Evolutionary conservation across 2,113 vertebrate genomes (phyloP), one percentile per base, ranked within the genome.

Genomic region (Toxotes chatareus): DNA sequence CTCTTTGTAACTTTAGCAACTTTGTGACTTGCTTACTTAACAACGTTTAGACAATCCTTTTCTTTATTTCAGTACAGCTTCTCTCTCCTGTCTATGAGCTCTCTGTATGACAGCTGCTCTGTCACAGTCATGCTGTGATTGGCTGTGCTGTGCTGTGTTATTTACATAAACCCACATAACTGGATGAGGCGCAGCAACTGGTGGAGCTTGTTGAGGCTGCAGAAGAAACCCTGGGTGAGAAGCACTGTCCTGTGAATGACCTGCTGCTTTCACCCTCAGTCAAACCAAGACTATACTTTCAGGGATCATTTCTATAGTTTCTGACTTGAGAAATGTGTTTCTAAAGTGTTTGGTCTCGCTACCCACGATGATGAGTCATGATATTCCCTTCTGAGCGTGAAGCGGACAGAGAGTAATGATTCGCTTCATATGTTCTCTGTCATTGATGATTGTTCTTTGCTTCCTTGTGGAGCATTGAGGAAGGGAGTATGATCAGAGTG

Each of bases 301-400:
- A 92, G 90, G 88, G 88, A 93, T 94, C 86, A 91, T 93, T 94
- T 94, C 91, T 94, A 91, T 91, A 93, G 87, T 89, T 44, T 0
- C 1, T 88, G 3, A 92, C 90, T 89, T 67, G 79, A 78, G 90
- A 91, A 92, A 88, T 93, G 89, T 70, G 85, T 91, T 91, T 92
- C 85, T 79, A 88, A 93, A 92, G 67, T 86, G 90, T n/a, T 31
- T 70, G 63, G 90, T 91, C 84, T 91, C 75, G 56, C 79, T 27
- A 86, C 40, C 89, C 88, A 90, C 53, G 87, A 92, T 83, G 89
- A 92, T 5, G 92, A 94, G 82, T 0, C 0, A 13, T 17, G 89
- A 90, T 89, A 36, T 86, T 89, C 57, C 8, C 16, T 88, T 76
- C 73, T 92, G 89, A 93, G 87, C 79, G 71, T 40, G 88, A 93